Conservation (phyloP, 2,113 vertebrate genomes). For the Xerus inauris region DNA sequence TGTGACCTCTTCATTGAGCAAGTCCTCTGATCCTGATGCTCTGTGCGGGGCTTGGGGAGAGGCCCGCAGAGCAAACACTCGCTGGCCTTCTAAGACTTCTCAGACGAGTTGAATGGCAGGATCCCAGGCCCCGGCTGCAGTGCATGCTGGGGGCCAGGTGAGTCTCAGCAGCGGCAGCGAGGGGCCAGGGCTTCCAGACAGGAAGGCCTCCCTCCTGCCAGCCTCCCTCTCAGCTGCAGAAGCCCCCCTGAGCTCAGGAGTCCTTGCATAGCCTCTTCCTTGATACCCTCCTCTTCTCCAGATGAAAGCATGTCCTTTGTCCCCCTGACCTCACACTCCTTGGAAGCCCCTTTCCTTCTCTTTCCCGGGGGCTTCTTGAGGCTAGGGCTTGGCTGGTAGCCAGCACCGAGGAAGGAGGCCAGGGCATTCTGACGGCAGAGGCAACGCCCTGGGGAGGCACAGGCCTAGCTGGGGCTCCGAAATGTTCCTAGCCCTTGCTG, state of each 20-base stretch:
- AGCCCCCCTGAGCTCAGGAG: neutral
- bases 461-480: neutral
- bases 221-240: neutral
- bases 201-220: no score
- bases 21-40: neutral
- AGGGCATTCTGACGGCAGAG: neutral
- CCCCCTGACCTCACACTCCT: neutral
- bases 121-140: neutral
- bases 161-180: no score
- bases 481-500: rapidly evolving
- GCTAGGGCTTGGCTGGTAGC: neutral
- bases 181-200: rapidly evolving
- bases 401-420: neutral
- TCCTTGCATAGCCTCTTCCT: neutral
- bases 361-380: neutral
- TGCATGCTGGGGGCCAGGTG: rapidly evolving
- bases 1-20: neutral
- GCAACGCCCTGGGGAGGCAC: neutral
- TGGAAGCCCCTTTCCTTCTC: neutral
- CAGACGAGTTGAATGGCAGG: neutral
- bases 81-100: neutral
- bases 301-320: neutral
- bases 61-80: neutral
- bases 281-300: neutral
- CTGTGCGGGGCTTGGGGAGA: neutral